Base-by-base conservation (phyloP, 2,888 invertebrate genomes). In the Fragum whitleyi region DNA sequence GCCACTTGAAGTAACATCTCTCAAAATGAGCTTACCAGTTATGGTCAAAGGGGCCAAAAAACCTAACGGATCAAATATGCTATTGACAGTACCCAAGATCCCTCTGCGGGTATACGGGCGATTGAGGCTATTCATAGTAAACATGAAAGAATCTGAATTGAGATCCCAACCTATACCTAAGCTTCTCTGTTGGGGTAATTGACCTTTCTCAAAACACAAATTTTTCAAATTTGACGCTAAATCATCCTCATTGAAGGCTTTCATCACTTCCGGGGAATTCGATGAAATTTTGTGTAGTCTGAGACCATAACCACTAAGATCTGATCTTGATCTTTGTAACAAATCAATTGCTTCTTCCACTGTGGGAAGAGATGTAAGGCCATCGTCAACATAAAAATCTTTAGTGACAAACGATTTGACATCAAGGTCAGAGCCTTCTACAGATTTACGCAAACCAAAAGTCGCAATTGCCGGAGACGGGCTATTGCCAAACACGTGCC, bases 341-440 rank as follows among this genome's bases (percentile, higher is more conserved):
- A 86, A 57, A 42, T 76, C 71, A 19, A 83, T 55, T 6, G 79
- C 77, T 47, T 71, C 39, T 21, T 70, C 53, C 7, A 23, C 53
- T 16, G 80, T 72, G 1, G 77, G 53, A 28, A 57, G 26, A 29
- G 87, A 87, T 2, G 68, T 26, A 3, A 88, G 70, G 3, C 79
- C 87, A 53, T 88, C 86, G 42, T 89, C 88, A n/a, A 87, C 85
- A 74, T 89, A 88, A 71, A 88, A 86, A 32, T 85, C 72, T 2
- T 69, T 23, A 14, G 39, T 42, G 3, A 88, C 76, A 59, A 78
- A 78, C 2, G 69, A 1, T 32, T 39, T 59, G 11, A 86, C 72
- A 47, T 79, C 79, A n/a, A n/a, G 28, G 3, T 57, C 79, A 51
- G 36, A 62, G 16, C 62, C 39, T 11, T 23, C 29, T 16, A 28